A percentile compares a stretch with the other conserved stretches of the same genome.
phyloP scores from a whole-genome alignment of 2,113 vertebrate genomes.

The Caranx melampygus region DNA sequence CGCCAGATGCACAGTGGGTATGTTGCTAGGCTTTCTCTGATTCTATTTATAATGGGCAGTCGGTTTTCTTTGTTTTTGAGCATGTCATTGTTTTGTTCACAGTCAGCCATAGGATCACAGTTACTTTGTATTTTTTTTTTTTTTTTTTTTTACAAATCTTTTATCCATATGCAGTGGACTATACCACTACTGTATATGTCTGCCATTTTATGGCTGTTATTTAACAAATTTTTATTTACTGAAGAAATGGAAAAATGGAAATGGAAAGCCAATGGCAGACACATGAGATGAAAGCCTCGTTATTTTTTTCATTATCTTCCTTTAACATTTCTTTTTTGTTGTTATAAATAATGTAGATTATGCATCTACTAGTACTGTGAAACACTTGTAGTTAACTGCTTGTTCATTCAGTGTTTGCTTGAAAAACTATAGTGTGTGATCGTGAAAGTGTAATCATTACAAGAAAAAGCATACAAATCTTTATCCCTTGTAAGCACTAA shows the following conservation, averaged over 20 bases:
- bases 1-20: conserved; percentile 80
- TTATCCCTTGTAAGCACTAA: not conserved
- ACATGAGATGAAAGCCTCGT: conserved; percentile 49
- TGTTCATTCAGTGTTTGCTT: not conserved
- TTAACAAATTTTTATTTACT: conserved; percentile 41
- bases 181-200: conserved; percentile 26
- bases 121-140: conserved; percentile 50
- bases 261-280: conserved; percentile 36
- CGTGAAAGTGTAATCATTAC: conserved; percentile 9
- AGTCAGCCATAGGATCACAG: conserved; percentile 63
- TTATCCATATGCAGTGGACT: conserved; percentile 37
- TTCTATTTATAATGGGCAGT: conserved; percentile 81
- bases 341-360: conserved; percentile 24
- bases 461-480: not conserved
- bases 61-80: conserved; percentile 68
- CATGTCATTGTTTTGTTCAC: conserved; percentile 57
- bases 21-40: conserved; percentile 79
- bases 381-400: not conserved
- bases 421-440: not conserved
- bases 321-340: not conserved
- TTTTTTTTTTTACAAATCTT: too few species aligned
- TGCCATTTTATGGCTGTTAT: conserved; percentile 53
- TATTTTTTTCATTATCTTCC: conserved; percentile 8
- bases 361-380: not conserved
- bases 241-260: conserved; percentile 47